Conservation (phyloP, 2,797 vertebrate genomes). For the Anniella stebbinsi region DNA sequence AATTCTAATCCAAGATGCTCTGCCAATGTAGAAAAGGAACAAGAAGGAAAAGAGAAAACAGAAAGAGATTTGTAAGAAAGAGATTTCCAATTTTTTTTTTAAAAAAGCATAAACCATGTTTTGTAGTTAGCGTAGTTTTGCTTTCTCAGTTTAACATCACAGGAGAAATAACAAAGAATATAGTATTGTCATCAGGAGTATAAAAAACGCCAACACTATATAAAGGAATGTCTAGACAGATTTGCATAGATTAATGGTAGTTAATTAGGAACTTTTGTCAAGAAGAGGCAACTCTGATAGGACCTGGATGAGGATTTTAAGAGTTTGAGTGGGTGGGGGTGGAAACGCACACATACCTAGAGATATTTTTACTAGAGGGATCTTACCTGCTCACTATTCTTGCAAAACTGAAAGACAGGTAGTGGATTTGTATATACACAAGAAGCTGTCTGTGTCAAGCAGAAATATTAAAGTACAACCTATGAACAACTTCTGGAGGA, state of each 20-base stretch:
- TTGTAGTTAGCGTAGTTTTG: constrained; percentile 75
- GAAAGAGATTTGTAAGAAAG: constrained; percentile 89
- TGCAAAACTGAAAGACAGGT: background rate
- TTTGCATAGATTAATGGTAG: constrained; percentile 44
- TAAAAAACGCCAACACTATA: constrained; percentile 43
- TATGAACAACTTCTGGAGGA: background rate
- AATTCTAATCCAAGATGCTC: constrained; percentile 99
- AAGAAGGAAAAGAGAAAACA: constrained; percentile 83
- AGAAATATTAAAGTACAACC: background rate
- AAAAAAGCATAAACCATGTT: constrained; percentile 75
- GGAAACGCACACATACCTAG: background rate
- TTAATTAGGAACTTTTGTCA: constrained; percentile 71
- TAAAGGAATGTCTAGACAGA: constrained; percentile 65
- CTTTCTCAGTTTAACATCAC: constrained; percentile 53
- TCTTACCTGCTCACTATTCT: constrained; percentile 46
- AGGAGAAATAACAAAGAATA: constrained; percentile 62
- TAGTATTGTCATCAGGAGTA: constrained; percentile 52
- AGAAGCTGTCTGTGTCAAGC: constrained; percentile 9
- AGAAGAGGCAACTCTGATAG: constrained; percentile 77
- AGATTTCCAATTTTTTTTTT: constrained; percentile 73
- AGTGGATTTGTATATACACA: too few relatives aligned
- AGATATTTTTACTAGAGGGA: constrained; percentile 51
- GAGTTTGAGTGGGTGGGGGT: background rate
- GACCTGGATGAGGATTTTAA: constrained; percentile 68
- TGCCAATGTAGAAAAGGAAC: constrained; percentile 90